Conservation (phyloP, 2,888 invertebrate species). For the Idaea aversata region DNA sequence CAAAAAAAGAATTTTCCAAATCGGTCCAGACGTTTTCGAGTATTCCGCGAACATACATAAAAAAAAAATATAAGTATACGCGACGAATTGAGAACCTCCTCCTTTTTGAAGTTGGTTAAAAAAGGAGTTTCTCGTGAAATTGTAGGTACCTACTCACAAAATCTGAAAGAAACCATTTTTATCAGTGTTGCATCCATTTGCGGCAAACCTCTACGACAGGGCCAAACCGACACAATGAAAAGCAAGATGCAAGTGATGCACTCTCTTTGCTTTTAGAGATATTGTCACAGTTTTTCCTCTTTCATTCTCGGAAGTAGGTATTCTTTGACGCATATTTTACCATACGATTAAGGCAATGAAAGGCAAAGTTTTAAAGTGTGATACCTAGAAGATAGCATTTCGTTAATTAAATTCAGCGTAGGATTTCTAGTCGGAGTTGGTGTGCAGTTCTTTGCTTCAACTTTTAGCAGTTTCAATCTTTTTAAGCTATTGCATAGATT, state of each 20-base stretch:
- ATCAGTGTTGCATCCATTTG: slow-evolving; percentile 55
- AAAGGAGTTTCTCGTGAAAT: too few species aligned
- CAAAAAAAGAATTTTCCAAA: too few species aligned
- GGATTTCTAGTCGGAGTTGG: slow-evolving; percentile 28
- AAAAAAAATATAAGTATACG: too few species aligned
- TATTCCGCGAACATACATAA: too few species aligned
- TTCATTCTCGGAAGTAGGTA: slow-evolving; percentile 17
- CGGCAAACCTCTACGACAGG: slow-evolving; percentile 31
- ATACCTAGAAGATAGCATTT: slow-evolving; percentile 26
- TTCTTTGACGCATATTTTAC: slow-evolving; percentile 10
- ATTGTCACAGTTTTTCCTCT: slow-evolving; percentile 40
- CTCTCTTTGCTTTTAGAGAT: slow-evolving; percentile 60
- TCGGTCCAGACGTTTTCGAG: too few species aligned
- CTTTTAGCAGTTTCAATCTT: background rate
- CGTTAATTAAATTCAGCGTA: slow-evolving; percentile 28
- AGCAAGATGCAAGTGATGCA: slow-evolving; percentile 49
- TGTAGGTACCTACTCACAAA: background rate
- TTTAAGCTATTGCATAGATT: too few species aligned
- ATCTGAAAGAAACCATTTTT: slow-evolving; percentile 33
- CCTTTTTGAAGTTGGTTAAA: too few species aligned
- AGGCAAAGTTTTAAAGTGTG: slow-evolving; percentile 13
- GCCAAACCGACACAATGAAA: slow-evolving; percentile 42
- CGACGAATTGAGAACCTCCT: too few species aligned
- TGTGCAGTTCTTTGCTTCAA: slow-evolving; percentile 9
- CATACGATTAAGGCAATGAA: slow-evolving; percentile 21